Percentiles rank a stretch among this genome's conserved stretches.
Evolutionary conservation across 2,113 vertebrate species (phyloP).

Genomic region (Arizona elegans): DNA sequence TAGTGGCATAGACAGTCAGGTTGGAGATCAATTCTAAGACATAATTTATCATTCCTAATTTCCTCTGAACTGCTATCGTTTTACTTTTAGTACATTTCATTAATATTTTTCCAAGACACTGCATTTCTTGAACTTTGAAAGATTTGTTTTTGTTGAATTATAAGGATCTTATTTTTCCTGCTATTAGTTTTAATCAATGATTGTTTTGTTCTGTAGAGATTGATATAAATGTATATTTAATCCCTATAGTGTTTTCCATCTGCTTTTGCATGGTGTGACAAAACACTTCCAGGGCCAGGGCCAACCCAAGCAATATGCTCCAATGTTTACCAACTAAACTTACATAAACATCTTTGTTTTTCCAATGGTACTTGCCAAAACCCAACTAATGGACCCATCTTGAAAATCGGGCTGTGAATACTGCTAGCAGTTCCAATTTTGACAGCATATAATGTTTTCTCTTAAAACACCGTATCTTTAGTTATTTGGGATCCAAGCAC

Average conservation of each 20-base stretch:
- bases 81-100: background rate
- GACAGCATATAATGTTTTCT: background rate
- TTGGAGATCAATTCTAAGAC: background rate
- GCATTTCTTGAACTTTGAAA: background rate
- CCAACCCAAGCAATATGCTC: background rate
- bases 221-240: background rate
- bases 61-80: background rate
- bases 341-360: background rate
- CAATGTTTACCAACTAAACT: background rate
- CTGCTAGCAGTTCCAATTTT: background rate
- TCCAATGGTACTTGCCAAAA: background rate
- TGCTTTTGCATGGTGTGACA: background rate
- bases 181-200: background rate
- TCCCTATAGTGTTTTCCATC: background rate
- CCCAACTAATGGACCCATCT: background rate
- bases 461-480: background rate
- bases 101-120: background rate
- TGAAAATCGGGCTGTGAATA: background rate
- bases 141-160: background rate
- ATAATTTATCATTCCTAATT: background rate
- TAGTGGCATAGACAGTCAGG: background rate
- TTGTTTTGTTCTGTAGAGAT: background rate
- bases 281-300: background rate
- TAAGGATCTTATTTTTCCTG: background rate
- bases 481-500: background rate